Percentiles rank a stretch among this genome's conserved stretches.
These are phyloP conservation scores for Pristionchus maxplancki DNA, from an alignment of 2,888 invertebrate species.

Conservation along the genomic window DNA sequence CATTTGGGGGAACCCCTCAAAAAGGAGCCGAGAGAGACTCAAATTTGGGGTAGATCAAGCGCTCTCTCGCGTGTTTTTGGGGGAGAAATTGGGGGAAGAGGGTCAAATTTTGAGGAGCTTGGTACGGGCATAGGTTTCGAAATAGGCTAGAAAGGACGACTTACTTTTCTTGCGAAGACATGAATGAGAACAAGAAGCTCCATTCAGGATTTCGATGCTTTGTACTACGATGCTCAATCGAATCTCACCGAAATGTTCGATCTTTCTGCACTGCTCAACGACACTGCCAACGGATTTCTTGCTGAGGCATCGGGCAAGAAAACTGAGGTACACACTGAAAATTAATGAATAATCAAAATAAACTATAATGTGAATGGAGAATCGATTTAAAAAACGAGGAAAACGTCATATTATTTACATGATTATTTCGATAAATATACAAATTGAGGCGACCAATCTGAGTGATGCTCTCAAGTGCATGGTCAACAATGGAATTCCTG, in stretches of 20 bases:
- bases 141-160: no score
- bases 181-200: not conserved
- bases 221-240: not conserved
- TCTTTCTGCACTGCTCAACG: not conserved
- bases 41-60: no score
- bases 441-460: not conserved
- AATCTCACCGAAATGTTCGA: constrained; percentile 8
- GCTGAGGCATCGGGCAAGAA: not conserved
- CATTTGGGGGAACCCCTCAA: no score
- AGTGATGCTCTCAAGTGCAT: not conserved
- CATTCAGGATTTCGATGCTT: not conserved
- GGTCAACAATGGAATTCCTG: not conserved
- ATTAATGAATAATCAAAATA: not conserved
- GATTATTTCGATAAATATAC: not conserved
- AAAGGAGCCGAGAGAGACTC: no score
- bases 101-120: no score
- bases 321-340: not conserved
- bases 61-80: no score
- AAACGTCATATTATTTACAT: not conserved
- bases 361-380: not conserved
- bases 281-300: not conserved
- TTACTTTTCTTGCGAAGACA: not conserved
- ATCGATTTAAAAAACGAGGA: no score
- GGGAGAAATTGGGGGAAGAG: no score
- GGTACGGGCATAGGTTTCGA: no score